Evolutionary conservation across 1,140 invertebrate genomes (phyloP), one percentile per base, ranked within the genome.

Genomic region (Theocolax elegans): DNA sequence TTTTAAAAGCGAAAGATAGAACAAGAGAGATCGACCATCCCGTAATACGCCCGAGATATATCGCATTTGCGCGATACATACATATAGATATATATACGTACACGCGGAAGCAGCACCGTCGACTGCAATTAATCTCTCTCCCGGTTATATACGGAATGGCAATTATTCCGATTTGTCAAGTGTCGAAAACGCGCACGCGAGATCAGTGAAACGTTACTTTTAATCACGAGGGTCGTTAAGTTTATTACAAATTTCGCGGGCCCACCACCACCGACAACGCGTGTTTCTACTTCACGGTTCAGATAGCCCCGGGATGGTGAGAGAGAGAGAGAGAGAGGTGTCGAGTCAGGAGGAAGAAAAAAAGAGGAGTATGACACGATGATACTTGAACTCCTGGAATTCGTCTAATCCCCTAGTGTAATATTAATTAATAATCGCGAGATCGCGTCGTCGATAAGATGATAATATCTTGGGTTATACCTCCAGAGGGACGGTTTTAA

Each of bases 171-270:
- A 83, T 81, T 83, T 83, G 78, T 80, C 77, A 77, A 76, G 76
- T 73, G 80, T 79, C 77, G 76, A 79, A 80, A 80, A 75, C 6
- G 70, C 60, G 51, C 67, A 70, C 73, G 76, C 74, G 72, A 80
- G 76, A 71, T 84, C 79, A 80, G 70, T 80, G 77, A 80, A 82
- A 84, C 81, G 84, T 84, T 83, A 83, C 81, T 84, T 84, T 84
- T 83, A 83, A 85, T 85, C 81, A 83, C 79, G 80, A 81, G 83
- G 83, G 79, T 84, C 81, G 82, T 84, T 84, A 82, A 78, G 76
- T 80, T 81, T 83, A 81, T 84, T 81, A 84, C 81, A 83, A 84
- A 84, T 84, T 84, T 83, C 79, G 76, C 75, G 75, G 75, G 74
- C 71, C 71, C 76, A 67, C 64, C 76, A n/a, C n/a, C n/a, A n/a